phyloP scores from a whole-genome alignment of 2,888 invertebrate species.

The Acanthococcus lagerstroemiae region DNA sequence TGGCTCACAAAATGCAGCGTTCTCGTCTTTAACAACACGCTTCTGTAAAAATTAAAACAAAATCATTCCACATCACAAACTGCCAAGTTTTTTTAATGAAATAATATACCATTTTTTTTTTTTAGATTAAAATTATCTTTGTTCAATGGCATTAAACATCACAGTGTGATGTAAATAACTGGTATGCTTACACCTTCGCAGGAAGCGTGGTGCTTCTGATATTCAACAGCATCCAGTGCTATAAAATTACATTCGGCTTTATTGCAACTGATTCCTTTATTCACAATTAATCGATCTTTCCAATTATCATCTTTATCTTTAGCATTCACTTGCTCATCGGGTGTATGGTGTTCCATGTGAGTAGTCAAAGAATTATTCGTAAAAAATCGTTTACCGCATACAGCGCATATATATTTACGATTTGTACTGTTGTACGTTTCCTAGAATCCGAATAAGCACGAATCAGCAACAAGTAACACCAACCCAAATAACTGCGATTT shows the following conservation, averaged over 20 bases:
- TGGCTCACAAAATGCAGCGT: not conserved
- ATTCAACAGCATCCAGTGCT: not conserved
- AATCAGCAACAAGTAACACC: not conserved
- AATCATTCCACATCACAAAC: not conserved
- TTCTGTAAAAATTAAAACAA: not conserved
- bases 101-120: too few relatives aligned
- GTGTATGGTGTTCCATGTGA: not conserved
- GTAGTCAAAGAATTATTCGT: not conserved
- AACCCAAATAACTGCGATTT: not conserved
- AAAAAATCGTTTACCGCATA: not conserved
- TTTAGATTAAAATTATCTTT: too few relatives aligned
- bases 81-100: not conserved
- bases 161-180: too few relatives aligned
- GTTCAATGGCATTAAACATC: too few relatives aligned
- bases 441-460: too few relatives aligned
- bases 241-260: not conserved
- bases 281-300: not conserved
- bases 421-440: not conserved
- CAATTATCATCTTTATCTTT: not conserved
- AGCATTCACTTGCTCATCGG: not conserved
- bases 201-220: not conserved
- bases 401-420: not conserved
- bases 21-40: not conserved
- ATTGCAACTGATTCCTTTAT: not conserved
- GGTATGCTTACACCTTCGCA: not conserved